Evolutionary conservation across 2,113 vertebrate species (phyloP).

Genomic region (Todiramphus saurophagus): DNA sequence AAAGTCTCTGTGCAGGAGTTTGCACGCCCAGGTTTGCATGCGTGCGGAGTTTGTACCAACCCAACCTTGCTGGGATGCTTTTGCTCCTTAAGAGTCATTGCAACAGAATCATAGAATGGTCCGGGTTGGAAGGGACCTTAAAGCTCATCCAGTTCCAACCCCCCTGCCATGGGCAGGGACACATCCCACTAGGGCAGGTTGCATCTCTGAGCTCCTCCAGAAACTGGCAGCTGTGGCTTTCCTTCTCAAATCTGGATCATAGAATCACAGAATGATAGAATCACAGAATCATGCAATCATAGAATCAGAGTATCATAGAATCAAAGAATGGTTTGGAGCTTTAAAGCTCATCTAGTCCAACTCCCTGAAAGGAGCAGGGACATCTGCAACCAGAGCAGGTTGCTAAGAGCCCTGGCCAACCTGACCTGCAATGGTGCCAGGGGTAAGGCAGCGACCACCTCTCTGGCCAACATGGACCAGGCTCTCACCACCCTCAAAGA

Average conservation of each 20-base stretch:
- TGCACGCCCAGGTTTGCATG: neutral
- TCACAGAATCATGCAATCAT: too few species aligned
- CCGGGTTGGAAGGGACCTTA: too few species aligned
- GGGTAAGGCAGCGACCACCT: too few species aligned
- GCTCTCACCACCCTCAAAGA: neutral
- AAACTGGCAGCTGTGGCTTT: too few species aligned
- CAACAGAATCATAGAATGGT: too few species aligned
- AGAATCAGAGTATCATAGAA: neutral
- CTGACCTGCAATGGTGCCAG: neutral
- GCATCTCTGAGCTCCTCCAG: neutral
- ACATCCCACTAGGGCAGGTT: too few species aligned
- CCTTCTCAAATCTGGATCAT: neutral
- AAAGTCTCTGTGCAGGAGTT: neutral
- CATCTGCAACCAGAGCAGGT: neutral
- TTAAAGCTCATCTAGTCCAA: neutral
- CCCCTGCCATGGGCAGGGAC: too few species aligned
- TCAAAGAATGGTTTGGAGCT: neutral
- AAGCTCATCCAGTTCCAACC: too few species aligned
- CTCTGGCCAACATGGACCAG: too few species aligned
- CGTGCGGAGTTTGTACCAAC: neutral
- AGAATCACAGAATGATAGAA: neutral
- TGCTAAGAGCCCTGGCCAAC: neutral
- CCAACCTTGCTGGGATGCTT: neutral
- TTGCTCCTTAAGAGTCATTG: fast-evolving
- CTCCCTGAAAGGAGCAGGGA: neutral